Evolutionary conservation across 2,113 vertebrate genomes (phyloP), one percentile per base, ranked within the genome.

Genomic region (Orthonyx spaldingii): DNA sequence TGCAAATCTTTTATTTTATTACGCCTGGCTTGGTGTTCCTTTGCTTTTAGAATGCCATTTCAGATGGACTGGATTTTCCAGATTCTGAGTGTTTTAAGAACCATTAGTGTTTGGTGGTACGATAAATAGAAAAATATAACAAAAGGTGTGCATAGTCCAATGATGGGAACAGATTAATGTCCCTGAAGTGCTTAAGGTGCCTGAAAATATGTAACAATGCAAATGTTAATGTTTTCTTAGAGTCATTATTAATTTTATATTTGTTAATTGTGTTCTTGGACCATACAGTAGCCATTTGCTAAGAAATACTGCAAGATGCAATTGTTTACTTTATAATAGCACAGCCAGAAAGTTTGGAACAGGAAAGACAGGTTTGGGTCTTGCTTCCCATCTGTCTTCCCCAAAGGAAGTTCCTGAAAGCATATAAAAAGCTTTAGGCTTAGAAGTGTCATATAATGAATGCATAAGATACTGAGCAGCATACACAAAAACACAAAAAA

Each of bases 401-500:
- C 66, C 23, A 90, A 47, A 84, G 19, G 37, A 37, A 89, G 70
- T 60, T 55, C 65, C 94, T 50, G 30, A 87, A 76, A 97, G 52
- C 5, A 2, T 46, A 55, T 75, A 53, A 91, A 87, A 90, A 87
- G 61, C 74, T 70, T 72, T 44, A 79, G 39, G 63, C 28, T 82
- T 82, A 60, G 52, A 69, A 60, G 59, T 57, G 9, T 82, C 59
- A 55, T 2, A 32, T 49, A 83, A 85, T 1, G 7, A 84, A 76
- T 90, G 27, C 56, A 80, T 85, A 72, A 68, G 42, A 77, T 46
- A 85, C 59, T 42, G 78, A 92, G 93, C 86, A 95, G 96, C 89
- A 95, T 60, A 90, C 92, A 97, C 72, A 90, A 97, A 96, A 97
- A 87, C 89, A 90, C 32, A 16, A 49, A 74, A 89, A 71, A 87